Evolutionary conservation across 1,140 invertebrate genomes (phyloP), one percentile per base, ranked within the genome.

Genomic region (Portunus trituberculatus): DNA sequence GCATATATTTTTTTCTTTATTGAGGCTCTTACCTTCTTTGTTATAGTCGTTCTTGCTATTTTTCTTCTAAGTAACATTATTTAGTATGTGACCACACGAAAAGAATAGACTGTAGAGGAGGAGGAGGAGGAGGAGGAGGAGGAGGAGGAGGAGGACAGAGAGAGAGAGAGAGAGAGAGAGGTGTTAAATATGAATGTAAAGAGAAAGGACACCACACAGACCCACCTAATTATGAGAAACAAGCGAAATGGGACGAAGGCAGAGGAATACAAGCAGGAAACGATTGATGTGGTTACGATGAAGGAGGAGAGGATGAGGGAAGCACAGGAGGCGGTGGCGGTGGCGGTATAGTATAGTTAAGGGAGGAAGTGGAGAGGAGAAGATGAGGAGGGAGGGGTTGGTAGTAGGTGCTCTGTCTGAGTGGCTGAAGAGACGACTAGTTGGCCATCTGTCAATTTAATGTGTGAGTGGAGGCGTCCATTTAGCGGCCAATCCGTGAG

Each of bases 401-500:
- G 86, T 20, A 29, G 59, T 59, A 52, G 91, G 4, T 59, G 8
- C 45, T 59, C 86, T 46, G 32, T 45, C 82, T 46, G 59, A 82
- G 87, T 82, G 93, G 39, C 82, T 16, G 20, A 46, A 90, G 87
- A 88, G 76, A 88, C 39, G 52, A 45, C 87, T 39, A 90, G 91
- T 92, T 39, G 94, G 76, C 91, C 91, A 87, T 95, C 94, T 89
- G 84, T 95, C 94, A 95, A 95, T 95, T 95, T 95, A 95, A 95
- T 92, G 94, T 95, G 94, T 92, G 91, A 95, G 91, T 92, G 94
- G 59, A 95, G 67, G 94, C 94, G 91, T 95, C 91, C 94, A 92
- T 95, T 95, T 95, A 86, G 94, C 92, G 94, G 91, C 48, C 94
- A 89, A 95, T 95, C 94, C 91, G 94, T 92, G 48, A 83, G 92